Conservation (phyloP, 2,113 vertebrate species). For the Nothoprocta pentlandii region DNA sequence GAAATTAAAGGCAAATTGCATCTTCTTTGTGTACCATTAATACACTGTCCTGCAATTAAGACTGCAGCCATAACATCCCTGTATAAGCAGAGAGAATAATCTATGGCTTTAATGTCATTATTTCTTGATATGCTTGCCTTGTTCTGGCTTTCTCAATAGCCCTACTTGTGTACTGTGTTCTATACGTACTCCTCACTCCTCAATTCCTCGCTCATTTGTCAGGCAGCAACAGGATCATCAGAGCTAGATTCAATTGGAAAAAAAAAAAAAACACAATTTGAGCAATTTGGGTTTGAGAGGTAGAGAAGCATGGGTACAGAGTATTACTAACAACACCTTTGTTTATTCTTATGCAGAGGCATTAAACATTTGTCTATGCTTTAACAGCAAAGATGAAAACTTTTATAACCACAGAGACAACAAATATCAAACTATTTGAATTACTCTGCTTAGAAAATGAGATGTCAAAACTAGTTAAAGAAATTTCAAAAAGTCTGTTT, state of each 20-base stretch:
- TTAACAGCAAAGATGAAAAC: not conserved
- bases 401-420: not conserved
- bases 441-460: not conserved
- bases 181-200: not conserved
- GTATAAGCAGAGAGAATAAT: not conserved
- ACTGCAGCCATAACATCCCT: not conserved
- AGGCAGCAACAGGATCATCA: not conserved
- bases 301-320: not conserved
- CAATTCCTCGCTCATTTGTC: not conserved
- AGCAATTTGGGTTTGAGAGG: not conserved
- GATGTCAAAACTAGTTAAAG: not conserved
- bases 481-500: not conserved
- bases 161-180: not conserved
- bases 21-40: not conserved
- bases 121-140: not conserved
- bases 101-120: not conserved
- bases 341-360: not conserved
- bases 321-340: not conserved
- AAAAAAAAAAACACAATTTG: not conserved
- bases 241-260: not conserved
- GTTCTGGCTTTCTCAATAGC: not conserved
- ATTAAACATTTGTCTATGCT: not conserved
- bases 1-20: not conserved
- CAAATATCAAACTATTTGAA: not conserved
- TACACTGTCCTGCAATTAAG: not conserved